Evolutionary conservation across 2,888 invertebrate genomes (phyloP), one percentile per base, ranked within the genome.

Genomic region (Charanyca ferruginea): DNA sequence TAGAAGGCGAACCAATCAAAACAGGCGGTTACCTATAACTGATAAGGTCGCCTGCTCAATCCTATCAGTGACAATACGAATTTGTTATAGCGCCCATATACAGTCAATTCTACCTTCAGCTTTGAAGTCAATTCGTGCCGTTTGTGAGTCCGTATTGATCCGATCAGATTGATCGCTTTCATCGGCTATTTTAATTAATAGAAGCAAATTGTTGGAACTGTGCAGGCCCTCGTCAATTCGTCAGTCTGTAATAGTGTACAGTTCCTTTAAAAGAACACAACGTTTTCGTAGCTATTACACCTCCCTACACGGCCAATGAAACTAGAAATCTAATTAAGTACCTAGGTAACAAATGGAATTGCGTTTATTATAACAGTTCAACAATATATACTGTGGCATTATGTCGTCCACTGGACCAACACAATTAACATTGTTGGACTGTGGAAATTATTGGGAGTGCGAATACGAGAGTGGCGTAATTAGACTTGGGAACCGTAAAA

Each of bases 401-500:
- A 55, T 32, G 44, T 49, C 68, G 25, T 52, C 22, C 54, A 42
- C 54, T 70, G 42, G 45, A 49, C 73, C 53, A 64, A 38, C n/a
- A 53, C 42, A 72, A 69, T 69, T 69, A 68, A 64, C 48, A 44
- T 72, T 72, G 48, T 49, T 49, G 52, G 22, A 35, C 52, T 64
- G 65, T 32, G 13, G 53, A 66, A 35, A 73, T 55, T 25, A 73
- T 70, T 55, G 74, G 41, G 7, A 74, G 13, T 16, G 22, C 18
- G 32, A 54, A 66, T 52, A 41, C 32, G 65, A 25, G 23, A 55
- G 38, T 45, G 49, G n/a, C 51, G 25, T 66, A 70, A 65, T 64
- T 32, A 25, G 11, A 45, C 44, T 45, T 51, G 49, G 18, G 16
- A 45, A 45, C 66, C 66, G 32, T 65, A 41, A 32, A 73, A 73